phyloP scores from a whole-genome alignment of 2,113 vertebrate genomes.

The Capreolus pygargus region DNA sequence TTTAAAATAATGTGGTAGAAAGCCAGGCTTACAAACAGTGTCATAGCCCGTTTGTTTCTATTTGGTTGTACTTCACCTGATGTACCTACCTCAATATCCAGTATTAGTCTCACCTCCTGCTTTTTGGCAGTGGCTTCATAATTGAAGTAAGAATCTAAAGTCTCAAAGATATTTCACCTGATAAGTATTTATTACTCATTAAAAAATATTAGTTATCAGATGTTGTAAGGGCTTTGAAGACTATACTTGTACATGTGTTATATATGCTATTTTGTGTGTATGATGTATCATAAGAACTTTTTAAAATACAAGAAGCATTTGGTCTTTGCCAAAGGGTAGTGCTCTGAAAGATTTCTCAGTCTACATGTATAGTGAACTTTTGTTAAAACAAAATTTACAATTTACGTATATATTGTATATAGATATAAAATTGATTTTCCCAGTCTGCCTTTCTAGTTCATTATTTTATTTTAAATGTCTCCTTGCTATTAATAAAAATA shows the following conservation, averaged over 20 bases:
- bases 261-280: neutral
- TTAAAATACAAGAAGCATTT: slow-evolving; percentile 20
- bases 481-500: neutral
- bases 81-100: neutral
- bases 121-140: neutral
- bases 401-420: neutral
- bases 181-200: slow-evolving; percentile 37
- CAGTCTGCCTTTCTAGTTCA: neutral
- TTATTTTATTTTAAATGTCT: neutral
- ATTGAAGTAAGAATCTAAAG: neutral
- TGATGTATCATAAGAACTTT: neutral
- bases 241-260: neutral
- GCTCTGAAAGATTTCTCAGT: neutral
- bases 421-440: neutral
- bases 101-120: neutral
- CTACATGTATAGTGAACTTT: neutral
- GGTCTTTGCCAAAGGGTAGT: neutral
- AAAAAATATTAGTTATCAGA: neutral
- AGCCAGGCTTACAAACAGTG: neutral
- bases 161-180: slow-evolving; percentile 24
- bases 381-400: slow-evolving; percentile 13
- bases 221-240: neutral
- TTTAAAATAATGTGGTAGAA: slow-evolving; percentile 14
- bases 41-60: neutral
- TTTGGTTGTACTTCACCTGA: neutral